These are phyloP conservation scores for Meteorus sp. DNA, from an alignment of 1,140 invertebrate genomes.

Conservation along the genomic window DNA sequence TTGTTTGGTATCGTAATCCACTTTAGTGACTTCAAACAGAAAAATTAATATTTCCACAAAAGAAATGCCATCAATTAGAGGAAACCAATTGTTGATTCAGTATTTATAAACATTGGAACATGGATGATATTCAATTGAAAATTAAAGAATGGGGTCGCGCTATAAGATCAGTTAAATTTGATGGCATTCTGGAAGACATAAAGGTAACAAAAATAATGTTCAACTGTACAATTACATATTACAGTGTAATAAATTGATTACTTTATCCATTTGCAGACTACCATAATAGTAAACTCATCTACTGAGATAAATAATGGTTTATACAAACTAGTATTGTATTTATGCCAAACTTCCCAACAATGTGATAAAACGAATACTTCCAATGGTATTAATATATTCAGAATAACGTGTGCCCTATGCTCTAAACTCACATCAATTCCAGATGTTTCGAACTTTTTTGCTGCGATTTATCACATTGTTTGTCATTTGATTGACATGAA, in stretches of 20 bases:
- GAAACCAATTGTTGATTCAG: background rate
- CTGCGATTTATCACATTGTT: constrained; percentile 38
- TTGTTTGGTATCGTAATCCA: no score
- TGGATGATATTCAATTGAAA: background rate
- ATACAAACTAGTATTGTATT: constrained; percentile 36
- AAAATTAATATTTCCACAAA: no score
- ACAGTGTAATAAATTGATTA: background rate
- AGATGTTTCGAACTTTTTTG: constrained; percentile 34
- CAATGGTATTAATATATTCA: constrained; percentile 29
- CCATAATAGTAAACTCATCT: no score
- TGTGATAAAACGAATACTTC: constrained; percentile 28
- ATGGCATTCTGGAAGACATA: background rate
- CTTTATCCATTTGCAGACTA: background rate
- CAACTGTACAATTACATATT: background rate
- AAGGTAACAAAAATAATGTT: no score
- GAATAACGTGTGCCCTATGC: constrained; percentile 31
- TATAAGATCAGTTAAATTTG: background rate
- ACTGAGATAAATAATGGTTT: constrained; percentile 31
- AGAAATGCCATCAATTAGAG: background rate
- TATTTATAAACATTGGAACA: background rate
- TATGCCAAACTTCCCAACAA: constrained; percentile 34
- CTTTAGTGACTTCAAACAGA: no score
- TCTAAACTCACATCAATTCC: constrained; percentile 29
- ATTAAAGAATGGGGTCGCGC: background rate
- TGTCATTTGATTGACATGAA: constrained; percentile 32